A percentile compares a stretch with the other conserved stretches of the same genome.
Evolutionary conservation across 92 coral and sea anemone species (phyloP).

Genomic region (Palythoa grandiflora): DNA sequence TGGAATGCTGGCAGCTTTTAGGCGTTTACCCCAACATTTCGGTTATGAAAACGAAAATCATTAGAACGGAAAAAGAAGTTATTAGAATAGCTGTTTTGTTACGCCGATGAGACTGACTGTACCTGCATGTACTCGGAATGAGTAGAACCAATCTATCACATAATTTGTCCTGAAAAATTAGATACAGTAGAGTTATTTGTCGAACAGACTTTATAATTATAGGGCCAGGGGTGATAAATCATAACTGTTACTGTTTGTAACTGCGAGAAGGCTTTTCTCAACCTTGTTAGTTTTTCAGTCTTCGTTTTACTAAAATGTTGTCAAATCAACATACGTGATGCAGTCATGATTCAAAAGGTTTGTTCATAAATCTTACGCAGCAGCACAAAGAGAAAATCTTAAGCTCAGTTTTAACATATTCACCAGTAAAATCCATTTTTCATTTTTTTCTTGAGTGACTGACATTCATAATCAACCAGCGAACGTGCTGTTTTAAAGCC

Average conservation of each 20-base stretch:
- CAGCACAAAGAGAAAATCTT: neutral
- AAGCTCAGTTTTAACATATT: neutral
- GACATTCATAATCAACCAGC: neutral
- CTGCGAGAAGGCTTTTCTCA: no score
- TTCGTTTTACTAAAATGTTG: no score
- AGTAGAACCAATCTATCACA: neutral
- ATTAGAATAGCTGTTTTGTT: conserved; percentile 11
- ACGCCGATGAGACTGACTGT: neutral
- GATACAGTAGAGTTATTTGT: no score
- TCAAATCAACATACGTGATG: no score
- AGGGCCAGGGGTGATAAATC: no score
- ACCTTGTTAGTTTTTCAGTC: no score
- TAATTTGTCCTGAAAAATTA: no score
- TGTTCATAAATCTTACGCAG: no score
- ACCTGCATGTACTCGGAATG: neutral
- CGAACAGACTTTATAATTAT: no score
- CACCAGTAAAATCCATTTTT: neutral
- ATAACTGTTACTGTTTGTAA: no score
- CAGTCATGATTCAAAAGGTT: no score
- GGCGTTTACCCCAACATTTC: neutral
- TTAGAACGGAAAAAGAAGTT: conserved; percentile 35
- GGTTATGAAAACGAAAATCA: conserved; percentile 33
- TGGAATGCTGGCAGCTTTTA: conserved; percentile 18
- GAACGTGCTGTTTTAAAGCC: neutral
- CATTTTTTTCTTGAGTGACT: neutral